These are phyloP conservation scores for Tinamus guttatus DNA, from an alignment of 2,113 vertebrate species.

Conservation along the genomic window DNA sequence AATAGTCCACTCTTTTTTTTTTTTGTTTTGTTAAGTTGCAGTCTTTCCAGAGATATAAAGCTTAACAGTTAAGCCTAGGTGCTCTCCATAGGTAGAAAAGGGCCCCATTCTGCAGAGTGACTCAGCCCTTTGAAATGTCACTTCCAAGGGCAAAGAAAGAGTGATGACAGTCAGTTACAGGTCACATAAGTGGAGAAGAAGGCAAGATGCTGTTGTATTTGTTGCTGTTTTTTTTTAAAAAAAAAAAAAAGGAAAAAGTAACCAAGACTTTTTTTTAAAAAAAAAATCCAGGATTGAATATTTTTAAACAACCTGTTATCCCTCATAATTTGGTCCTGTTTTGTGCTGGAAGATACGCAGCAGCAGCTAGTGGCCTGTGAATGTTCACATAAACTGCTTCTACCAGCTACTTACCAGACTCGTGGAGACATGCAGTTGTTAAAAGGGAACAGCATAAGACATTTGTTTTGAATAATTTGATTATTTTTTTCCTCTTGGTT, in stretches of 20 bases:
- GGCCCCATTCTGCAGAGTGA: not conserved
- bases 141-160: not conserved
- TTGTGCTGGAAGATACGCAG: accelerated
- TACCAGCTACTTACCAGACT: not conserved
- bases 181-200: not conserved
- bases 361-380: not conserved
- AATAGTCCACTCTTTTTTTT: not conserved
- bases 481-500: not conserved
- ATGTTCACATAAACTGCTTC: not conserved
- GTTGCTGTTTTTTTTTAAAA: not conserved
- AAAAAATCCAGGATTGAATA: no score
- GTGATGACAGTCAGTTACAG: not conserved
- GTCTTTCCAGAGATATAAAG: not conserved
- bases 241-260: no score
- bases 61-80: not conserved
- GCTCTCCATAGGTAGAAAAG: not conserved
- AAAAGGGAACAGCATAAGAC: not conserved
- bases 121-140: not conserved
- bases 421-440: not conserved
- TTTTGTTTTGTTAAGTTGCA: not conserved
- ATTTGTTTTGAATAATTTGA: not conserved
- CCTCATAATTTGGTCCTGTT: not conserved
- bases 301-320: not conserved
- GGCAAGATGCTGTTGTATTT: not conserved
- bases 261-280: no score